Base-by-base conservation (phyloP, 1,140 invertebrate species). In the Pseudomyrmex cubaensis region DNA sequence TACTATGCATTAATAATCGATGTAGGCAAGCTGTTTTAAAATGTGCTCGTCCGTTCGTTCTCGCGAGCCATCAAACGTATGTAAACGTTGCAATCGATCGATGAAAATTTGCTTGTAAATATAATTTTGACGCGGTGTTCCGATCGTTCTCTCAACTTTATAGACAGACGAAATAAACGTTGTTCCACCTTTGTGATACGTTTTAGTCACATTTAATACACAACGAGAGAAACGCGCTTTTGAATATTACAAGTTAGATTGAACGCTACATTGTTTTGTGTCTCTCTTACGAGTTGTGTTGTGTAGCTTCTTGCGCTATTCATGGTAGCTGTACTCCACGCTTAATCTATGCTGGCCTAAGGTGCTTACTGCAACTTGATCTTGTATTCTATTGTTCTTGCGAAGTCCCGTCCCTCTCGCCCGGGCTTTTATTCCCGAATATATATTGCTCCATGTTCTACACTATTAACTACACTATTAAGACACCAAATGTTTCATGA, bases 301-400 rank as follows among this genome's bases (percentile, higher is more conserved):
- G 48, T 17, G 8, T 56, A 44, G 9, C 12, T 66, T 77, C 25
- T 66, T 66, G 48, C 22, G n/a, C 46, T 25, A 59, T 20, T 80
- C 20, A 35, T 35, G 35, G 5, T n/a, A n/a, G 35, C 35, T 35
- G 35, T 46, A 48, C 67, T 17, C 17, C 9, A 25, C 20, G 44
- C 35, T 69, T 69, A 77, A 69, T 78, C 35, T 70, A 59, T n/a
- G 7, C 64, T 48, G 20, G 59, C 15, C 73, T 64, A 63, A 70
- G 44, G 13, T 50, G 64, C 50, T 78, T 67, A 56, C 25, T 67
- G 67, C 22, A 22, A 50, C 13, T 20, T 46, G 52, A 15, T 59
- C 52, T 9, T 15, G 20, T 67, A n/a, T 35, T 59, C 20, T 48
- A 48, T 80, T 80, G 76, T 80, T 70, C 54, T 59, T 80, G 35